Conservation (phyloP, 2,888 invertebrate genomes). For the Ferdinandea cuprea region DNA sequence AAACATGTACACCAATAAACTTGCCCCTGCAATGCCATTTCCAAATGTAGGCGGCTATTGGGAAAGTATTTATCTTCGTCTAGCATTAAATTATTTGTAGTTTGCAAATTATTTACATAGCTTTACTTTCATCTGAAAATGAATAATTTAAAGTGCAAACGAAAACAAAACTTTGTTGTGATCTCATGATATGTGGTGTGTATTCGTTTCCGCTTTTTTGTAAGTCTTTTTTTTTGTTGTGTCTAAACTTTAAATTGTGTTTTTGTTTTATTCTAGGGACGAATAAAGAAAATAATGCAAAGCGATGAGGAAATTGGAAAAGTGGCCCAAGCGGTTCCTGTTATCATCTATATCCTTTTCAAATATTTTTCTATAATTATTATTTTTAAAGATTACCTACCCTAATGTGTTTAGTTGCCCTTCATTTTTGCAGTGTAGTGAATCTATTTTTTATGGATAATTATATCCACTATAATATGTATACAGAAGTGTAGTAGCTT, state of each 20-base stretch:
- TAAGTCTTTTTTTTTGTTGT: conserved; percentile 14
- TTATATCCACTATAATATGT: no score
- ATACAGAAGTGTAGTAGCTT: no score
- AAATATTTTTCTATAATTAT: conserved; percentile 49
- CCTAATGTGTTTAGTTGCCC: neutral
- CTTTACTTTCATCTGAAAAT: conserved; percentile 4
- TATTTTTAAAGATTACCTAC: neutral
- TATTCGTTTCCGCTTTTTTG: conserved; percentile 23
- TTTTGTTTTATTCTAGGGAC: conserved; percentile 87
- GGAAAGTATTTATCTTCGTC: conserved; percentile 30
- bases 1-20: conserved; percentile 28
- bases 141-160: conserved; percentile 7
- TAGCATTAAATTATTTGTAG: conserved; percentile 1
- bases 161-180: conserved; percentile 31
- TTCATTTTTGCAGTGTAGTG: no score
- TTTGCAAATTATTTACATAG: conserved; percentile 23
- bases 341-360: conserved; percentile 98
- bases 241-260: conserved; percentile 3
- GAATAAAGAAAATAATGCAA: conserved; percentile 99
- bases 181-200: conserved; percentile 24
- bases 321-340: conserved; percentile 99
- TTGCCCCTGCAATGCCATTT: conserved; percentile 40
- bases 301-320: conserved; percentile 99
- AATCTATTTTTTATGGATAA: no score
- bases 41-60: conserved; percentile 51